Percentiles rank a stretch among this genome's conserved stretches.
Evolutionary conservation across 2,113 vertebrate species (phyloP).

Genomic region (Cariama cristata): DNA sequence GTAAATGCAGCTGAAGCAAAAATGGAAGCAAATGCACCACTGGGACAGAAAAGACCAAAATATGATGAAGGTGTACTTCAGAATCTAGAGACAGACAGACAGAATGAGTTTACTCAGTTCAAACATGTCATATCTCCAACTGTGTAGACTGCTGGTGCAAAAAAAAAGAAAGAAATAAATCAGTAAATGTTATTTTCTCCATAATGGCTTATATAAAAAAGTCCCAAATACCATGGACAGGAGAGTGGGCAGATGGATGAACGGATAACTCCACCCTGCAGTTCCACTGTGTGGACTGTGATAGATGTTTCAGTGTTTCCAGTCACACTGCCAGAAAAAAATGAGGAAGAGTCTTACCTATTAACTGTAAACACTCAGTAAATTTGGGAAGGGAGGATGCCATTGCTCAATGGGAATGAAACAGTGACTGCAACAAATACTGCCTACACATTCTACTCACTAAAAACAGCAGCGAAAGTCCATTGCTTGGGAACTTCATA

Average conservation of each 20-base stretch:
- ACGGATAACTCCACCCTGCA: neutral
- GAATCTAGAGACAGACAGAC: conserved; percentile 37
- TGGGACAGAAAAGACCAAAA: conserved; percentile 50
- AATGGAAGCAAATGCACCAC: conserved; percentile 45
- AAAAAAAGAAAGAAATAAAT: neutral
- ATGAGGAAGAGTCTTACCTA: neutral
- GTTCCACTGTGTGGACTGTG: neutral
- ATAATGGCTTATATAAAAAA: neutral
- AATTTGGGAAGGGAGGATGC: neutral
- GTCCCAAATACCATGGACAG: neutral
- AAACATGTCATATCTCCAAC: neutral
- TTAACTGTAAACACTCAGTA: neutral
- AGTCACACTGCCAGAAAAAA: neutral
- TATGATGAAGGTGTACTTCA: conserved; percentile 39
- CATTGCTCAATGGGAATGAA: neutral
- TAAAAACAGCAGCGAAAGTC: neutral
- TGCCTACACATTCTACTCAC: neutral
- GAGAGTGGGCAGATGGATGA: neutral
- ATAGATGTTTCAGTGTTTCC: neutral
- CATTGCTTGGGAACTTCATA: neutral
- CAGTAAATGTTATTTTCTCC: neutral
- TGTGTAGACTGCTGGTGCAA: neutral
- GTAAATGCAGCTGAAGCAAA: conserved; percentile 61
- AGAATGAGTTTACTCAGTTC: neutral
- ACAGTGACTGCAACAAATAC: neutral